phyloP scores from a whole-genome alignment of 2,888 invertebrate species.

The Gastrophysa polygoni region DNA sequence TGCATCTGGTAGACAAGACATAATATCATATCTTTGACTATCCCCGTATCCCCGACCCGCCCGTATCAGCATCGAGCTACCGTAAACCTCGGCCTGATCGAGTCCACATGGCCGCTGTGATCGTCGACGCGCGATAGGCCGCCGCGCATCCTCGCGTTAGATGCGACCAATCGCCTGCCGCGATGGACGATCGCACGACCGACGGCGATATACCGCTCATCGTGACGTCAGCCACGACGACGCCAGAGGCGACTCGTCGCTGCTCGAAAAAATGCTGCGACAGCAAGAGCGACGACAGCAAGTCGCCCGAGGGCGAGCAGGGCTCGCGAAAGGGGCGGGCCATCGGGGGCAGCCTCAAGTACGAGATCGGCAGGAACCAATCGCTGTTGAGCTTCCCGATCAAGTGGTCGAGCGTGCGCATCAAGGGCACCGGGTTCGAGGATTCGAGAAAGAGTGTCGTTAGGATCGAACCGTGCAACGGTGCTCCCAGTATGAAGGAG shows the following conservation, averaged over 20 bases:
- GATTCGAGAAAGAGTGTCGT: constrained; percentile 69
- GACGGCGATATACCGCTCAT: constrained; percentile 53
- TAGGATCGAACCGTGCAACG: constrained; percentile 70
- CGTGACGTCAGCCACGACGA: constrained; percentile 49
- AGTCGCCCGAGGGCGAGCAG: constrained; percentile 26
- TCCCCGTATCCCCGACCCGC: too few relatives aligned
- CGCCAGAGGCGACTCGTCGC: constrained; percentile 41
- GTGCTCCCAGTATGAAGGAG: constrained; percentile 53
- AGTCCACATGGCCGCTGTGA: too few relatives aligned
- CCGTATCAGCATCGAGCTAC: too few relatives aligned
- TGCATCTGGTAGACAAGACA: too few relatives aligned
- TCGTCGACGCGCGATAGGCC: background rate
- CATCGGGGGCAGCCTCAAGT: constrained; percentile 55
- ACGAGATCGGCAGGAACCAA: constrained; percentile 53
- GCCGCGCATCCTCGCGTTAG: background rate
- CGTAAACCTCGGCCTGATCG: too few relatives aligned
- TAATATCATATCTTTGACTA: too few relatives aligned
- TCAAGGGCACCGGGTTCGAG: constrained; percentile 67
- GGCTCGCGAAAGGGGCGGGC: constrained; percentile 32
- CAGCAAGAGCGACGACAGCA: constrained; percentile 31
- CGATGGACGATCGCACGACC: constrained; percentile 45
- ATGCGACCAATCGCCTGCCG: background rate
- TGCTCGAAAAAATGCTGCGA: constrained; percentile 22
- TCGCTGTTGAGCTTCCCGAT: constrained; percentile 57
- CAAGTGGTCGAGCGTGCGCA: constrained; percentile 70